Base-by-base conservation (phyloP, 53 echinoderm and acorn worm species). In the Paracentrotus lividus region DNA sequence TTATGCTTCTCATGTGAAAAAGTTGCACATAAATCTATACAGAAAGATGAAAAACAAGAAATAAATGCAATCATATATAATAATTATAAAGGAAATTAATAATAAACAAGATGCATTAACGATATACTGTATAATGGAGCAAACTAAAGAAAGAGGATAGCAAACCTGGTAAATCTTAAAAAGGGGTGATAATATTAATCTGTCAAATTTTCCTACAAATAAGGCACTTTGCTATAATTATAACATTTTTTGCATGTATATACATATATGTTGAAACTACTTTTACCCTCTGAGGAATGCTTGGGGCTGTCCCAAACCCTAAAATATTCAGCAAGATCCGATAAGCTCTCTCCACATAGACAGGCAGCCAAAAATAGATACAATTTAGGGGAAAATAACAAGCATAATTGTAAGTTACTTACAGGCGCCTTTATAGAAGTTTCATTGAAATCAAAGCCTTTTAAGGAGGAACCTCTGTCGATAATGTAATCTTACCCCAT, bases 401-500 rank as follows among this genome's bases (percentile, higher is more conserved):
- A 72, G 16, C 72, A 40, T 6, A 69, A 38, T 36, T 38, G 6
- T 40, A 38, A 27, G 8, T 27, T 8, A 64, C 26, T 26, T 49
- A 15, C 9, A 26, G 45, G 47, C 47, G 27, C 38, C 44, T 47
- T 13, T 45, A 76, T 23, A 40, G 16, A 42, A 20, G 38, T 76
- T 76, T 76, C 16, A 18, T 42, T 13, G 5, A 40, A 16, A 16
- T 29, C 16, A 7, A 36, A 44, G 47, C 10, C 2, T 9, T n/a
- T n/a, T 4, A 4, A 7, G 8, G 47, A 26, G 81, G 81, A 81
- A 81, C 81, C 47, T n/a, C 44, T 26, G 12, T 42, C 23, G 47
- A 81, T 26, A 47, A n/a, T 47, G 81, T 47, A 47, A 81, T 40
- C 26, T 47, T 81, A 81, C n/a, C 42, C 76, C 47, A 81, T n/a